These are phyloP conservation scores for Himalopsyche phryganea DNA, from an alignment of 1,140 invertebrate species.

Conservation along the genomic window DNA sequence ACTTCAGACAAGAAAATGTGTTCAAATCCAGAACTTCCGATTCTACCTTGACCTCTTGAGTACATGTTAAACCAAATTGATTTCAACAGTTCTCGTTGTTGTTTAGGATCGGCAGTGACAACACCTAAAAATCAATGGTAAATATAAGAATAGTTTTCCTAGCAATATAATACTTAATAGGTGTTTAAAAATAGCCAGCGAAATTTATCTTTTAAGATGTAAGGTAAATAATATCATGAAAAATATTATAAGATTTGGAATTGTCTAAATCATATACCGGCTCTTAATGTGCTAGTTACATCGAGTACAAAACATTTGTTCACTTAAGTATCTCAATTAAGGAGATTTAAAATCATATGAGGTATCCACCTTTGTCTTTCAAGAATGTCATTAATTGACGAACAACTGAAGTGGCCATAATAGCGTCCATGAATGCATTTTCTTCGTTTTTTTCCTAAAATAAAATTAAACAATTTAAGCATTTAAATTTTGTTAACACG, in stretches of 20 bases:
- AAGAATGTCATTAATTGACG: slow-evolving; percentile 69
- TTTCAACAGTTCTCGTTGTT: slow-evolving; percentile 70
- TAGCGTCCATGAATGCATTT: slow-evolving; percentile 68
- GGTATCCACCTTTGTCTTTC: slow-evolving; percentile 58
- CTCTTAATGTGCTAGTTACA: too few relatives aligned
- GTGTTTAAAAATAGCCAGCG: too few relatives aligned
- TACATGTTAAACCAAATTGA: slow-evolving; percentile 81
- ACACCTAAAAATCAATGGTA: slow-evolving; percentile 41
- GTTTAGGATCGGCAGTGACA: slow-evolving; percentile 58
- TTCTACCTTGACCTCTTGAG: slow-evolving; percentile 68
- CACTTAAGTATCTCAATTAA: too few relatives aligned
- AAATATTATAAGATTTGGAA: too few relatives aligned
- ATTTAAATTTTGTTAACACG: too few relatives aligned
- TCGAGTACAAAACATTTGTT: too few relatives aligned
- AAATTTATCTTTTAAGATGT: too few relatives aligned
- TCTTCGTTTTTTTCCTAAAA: slow-evolving; percentile 69
- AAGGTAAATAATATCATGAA: too few relatives aligned
- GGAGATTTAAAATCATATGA: too few relatives aligned
- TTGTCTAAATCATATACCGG: too few relatives aligned
- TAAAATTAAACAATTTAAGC: slow-evolving; percentile 3
- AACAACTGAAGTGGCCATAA: slow-evolving; percentile 73
- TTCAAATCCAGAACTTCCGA: slow-evolving; percentile 81
- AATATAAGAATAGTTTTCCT: too few relatives aligned
- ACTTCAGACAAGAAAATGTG: slow-evolving; percentile 84
- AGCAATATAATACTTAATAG: too few relatives aligned